Evolutionary conservation across 2,113 vertebrate species (phyloP).

Genomic region (Sitta europaea): DNA sequence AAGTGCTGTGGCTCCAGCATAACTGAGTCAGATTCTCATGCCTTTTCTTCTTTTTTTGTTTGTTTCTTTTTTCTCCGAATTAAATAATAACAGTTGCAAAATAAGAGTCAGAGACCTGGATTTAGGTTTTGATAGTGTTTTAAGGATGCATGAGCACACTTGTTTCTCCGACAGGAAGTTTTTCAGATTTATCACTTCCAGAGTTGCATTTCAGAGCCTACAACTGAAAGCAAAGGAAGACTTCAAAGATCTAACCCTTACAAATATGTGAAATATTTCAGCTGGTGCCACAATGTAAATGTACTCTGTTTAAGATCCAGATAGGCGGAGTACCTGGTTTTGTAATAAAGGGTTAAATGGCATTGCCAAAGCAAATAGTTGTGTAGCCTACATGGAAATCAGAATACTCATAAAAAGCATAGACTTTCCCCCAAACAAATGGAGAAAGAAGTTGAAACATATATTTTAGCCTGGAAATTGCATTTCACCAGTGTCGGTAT

Average conservation of each 20-base stretch:
- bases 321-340: not conserved
- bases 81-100: too few species aligned
- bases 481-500: not conserved
- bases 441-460: not conserved
- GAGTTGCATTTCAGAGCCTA: not conserved
- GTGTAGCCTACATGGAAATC: not conserved
- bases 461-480: not conserved
- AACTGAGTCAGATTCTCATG: too few species aligned
- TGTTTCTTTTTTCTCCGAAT: not conserved
- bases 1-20: too few species aligned
- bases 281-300: not conserved
- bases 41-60: too few species aligned
- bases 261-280: not conserved
- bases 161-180: not conserved
- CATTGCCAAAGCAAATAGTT: not conserved
- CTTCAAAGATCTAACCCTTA: not conserved
- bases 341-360: not conserved
- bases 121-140: accelerated
- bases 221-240: not conserved
- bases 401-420: not conserved
- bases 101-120: not conserved
- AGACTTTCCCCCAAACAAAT: not conserved
- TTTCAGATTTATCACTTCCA: not conserved
- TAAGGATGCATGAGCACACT: too few species aligned
- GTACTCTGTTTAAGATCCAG: not conserved